Conservation (phyloP, 2,113 vertebrate genomes). For the Brachirus orientalis region DNA sequence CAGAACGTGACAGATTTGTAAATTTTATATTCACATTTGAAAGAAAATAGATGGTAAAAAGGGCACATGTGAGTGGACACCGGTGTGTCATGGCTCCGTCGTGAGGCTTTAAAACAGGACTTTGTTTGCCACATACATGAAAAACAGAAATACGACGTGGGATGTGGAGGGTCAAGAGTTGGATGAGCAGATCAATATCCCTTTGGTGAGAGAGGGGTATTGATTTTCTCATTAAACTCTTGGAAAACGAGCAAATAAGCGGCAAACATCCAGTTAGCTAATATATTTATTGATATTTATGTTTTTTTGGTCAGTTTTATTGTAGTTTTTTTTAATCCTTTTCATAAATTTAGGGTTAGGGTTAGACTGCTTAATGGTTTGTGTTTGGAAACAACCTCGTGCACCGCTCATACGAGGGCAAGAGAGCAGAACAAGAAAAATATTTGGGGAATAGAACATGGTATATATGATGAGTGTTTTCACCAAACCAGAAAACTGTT, state of each 20-base stretch:
- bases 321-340: background rate
- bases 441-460: conserved; percentile 18
- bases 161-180: background rate
- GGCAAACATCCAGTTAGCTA: background rate
- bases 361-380: background rate
- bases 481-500: conserved; percentile 22
- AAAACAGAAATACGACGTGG: too few relatives aligned
- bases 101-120: too few relatives aligned
- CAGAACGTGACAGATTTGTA: too few relatives aligned
- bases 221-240: background rate
- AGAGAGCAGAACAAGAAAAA: conserved; percentile 1
- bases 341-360: background rate
- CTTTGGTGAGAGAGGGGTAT: background rate
- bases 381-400: conserved; percentile 7
- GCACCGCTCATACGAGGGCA: conserved; percentile 3
- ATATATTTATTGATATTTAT: background rate
- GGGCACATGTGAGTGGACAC: too few relatives aligned
- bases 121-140: too few relatives aligned
- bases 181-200: too few relatives aligned
- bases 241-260: background rate
- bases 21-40: too few relatives aligned
- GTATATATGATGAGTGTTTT: background rate
- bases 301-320: background rate
- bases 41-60: too few relatives aligned
- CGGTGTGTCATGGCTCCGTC: too few relatives aligned